Evolutionary conservation across 2,888 invertebrate genomes (phyloP).

Genomic region (Pseudoips prasinana): DNA sequence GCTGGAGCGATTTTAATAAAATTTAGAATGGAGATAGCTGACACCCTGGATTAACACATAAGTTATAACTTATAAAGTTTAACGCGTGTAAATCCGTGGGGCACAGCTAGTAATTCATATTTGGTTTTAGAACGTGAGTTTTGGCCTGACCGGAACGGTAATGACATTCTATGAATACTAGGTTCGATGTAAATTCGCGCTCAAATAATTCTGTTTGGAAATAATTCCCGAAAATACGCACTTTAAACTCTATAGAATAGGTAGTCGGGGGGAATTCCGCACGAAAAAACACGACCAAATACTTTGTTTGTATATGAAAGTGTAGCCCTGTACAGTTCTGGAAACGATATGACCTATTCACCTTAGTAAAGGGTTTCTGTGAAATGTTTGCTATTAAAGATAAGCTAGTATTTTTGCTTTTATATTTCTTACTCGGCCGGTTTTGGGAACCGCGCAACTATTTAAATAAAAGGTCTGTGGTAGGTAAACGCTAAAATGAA

Average conservation of each 20-base stretch:
- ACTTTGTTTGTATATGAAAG: conserved; percentile 6
- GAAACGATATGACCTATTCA: conserved; percentile 10
- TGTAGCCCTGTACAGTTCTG: conserved; percentile 3
- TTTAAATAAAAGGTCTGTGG: too few species aligned
- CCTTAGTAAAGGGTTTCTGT: conserved; percentile 8
- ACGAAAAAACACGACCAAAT: conserved; percentile 1
- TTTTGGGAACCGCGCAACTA: too few species aligned
- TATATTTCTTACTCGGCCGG: too few species aligned
- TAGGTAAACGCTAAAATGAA: too few species aligned
- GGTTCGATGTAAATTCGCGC: conserved; percentile 6
- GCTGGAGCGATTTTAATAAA: too few species aligned
- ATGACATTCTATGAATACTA: conserved; percentile 23
- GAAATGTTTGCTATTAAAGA: conserved; percentile 9
- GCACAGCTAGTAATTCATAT: too few species aligned
- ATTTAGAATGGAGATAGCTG: too few species aligned
- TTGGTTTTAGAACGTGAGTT: too few species aligned
- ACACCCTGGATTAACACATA: too few species aligned
- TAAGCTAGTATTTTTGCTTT: conserved; percentile 7
- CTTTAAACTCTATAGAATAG: conserved; percentile 1
- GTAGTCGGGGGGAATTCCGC: neutral
- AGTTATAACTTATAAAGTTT: too few species aligned
- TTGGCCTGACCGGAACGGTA: conserved; percentile 2
- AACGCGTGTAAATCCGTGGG: too few species aligned
- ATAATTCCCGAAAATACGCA: conserved; percentile 6
- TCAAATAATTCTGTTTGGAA: conserved; percentile 13